phyloP scores from a whole-genome alignment of 2,113 vertebrate species.

The Rynchops niger region DNA sequence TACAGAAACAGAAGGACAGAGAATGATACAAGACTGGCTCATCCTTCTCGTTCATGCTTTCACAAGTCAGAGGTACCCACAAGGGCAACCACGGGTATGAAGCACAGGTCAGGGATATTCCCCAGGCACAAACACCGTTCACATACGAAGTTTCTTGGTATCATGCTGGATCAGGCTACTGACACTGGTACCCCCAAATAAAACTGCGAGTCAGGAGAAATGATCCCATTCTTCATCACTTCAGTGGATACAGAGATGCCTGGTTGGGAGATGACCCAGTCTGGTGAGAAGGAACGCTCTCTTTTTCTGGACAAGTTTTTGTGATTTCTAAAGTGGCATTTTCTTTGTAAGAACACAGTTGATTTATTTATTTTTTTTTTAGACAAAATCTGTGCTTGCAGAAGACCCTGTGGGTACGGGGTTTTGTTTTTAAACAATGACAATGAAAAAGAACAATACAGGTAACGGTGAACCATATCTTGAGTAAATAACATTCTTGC shows the following conservation, averaged over 20 bases:
- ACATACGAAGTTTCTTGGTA: neutral
- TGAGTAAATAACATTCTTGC: neutral
- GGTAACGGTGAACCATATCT: neutral
- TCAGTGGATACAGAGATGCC: neutral
- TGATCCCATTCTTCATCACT: neutral
- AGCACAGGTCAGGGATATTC: neutral
- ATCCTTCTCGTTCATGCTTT: neutral
- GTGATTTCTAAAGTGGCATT: neutral
- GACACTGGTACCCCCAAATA: neutral
- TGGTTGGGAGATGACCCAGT: neutral
- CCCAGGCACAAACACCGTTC: neutral
- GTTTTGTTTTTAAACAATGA: neutral
- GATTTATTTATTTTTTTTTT: neutral
- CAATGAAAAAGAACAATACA: neutral
- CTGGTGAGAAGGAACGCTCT: neutral
- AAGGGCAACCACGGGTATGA: neutral
- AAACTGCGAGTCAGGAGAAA: neutral
- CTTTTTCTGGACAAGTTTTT: neutral
- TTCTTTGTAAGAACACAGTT: neutral
- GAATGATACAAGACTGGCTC: rapidly evolving
- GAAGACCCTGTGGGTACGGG: neutral
- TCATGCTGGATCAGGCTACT: neutral
- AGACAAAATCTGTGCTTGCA: neutral
- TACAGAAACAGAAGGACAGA: neutral
- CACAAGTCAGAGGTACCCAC: rapidly evolving